These are phyloP conservation scores for Nemotelus nigrinus DNA, from an alignment of 2,888 invertebrate genomes.

Conservation along the genomic window DNA sequence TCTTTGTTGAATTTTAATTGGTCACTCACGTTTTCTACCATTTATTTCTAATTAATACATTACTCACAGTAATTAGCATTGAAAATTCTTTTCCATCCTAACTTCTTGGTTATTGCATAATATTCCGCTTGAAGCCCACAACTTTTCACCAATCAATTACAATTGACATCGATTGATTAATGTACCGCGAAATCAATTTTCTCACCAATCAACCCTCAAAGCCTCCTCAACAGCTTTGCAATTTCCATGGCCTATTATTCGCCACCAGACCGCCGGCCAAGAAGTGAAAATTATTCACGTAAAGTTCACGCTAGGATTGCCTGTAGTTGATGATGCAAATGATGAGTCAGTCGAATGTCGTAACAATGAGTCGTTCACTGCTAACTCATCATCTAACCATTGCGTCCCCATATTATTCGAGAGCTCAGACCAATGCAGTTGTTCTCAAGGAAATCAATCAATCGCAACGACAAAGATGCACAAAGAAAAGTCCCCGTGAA, in stretches of 20 bases:
- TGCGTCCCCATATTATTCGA: not conserved
- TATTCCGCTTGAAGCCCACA: conserved; percentile 7
- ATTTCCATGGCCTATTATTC: not conserved
- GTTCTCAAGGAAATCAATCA: too few relatives aligned
- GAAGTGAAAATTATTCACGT: not conserved
- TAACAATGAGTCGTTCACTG: too few relatives aligned
- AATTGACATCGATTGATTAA: conserved; percentile 8
- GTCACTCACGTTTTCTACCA: too few relatives aligned
- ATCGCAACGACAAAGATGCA: not conserved
- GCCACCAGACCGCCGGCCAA: not conserved
- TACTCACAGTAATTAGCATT: not conserved
- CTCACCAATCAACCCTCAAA: not conserved
- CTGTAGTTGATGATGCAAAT: not conserved
- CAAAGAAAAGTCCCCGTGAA: not conserved
- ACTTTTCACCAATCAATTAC: not conserved
- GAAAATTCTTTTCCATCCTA: not conserved
- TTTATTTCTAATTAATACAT: not conserved
- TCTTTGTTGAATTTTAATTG: too few relatives aligned
- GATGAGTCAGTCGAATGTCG: not conserved
- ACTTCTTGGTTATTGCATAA: not conserved
- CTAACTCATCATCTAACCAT: not conserved
- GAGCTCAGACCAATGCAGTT: too few relatives aligned
- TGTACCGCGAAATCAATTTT: not conserved
- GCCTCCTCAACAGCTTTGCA: not conserved
- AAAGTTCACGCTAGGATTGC: not conserved